A percentile compares a stretch with the other conserved stretches of the same genome.
These are phyloP conservation scores for Zapus hudsonius DNA, from an alignment of 2,113 vertebrate species.

Conservation along the genomic window DNA sequence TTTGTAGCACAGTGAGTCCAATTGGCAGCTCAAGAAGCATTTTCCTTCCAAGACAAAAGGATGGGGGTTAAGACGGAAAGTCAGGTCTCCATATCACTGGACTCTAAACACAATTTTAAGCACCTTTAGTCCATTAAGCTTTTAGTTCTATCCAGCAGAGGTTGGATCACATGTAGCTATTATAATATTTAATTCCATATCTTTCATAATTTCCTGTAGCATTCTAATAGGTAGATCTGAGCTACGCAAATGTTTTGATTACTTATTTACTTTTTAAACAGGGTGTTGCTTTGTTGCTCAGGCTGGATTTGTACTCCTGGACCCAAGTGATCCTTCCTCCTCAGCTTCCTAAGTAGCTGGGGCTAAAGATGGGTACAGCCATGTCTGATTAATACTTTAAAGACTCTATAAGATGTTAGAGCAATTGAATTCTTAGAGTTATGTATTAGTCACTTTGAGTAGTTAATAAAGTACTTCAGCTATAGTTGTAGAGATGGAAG, in stretches of 20 bases:
- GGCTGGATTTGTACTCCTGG: neutral
- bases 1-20: neutral
- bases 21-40: neutral
- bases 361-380: neutral
- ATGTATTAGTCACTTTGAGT: neutral
- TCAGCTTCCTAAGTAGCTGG: neutral
- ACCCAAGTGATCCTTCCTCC: neutral
- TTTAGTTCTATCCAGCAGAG: slow-evolving; percentile 34
- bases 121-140: neutral
- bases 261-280: no score
- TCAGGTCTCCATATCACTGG: no score
- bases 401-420: neutral
- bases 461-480: neutral
- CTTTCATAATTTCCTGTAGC: slow-evolving; percentile 19
- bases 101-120: neutral
- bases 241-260: no score
- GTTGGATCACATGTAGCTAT: neutral
- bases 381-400: neutral
- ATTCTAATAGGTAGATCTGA: neutral
- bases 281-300: neutral
- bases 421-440: neutral
- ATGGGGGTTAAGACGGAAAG: neutral
- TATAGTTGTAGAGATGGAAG: neutral
- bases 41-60: neutral
- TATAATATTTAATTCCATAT: neutral